Evolutionary conservation across 2,888 invertebrate genomes (phyloP).

Genomic region (Bedellia somnulentella): DNA sequence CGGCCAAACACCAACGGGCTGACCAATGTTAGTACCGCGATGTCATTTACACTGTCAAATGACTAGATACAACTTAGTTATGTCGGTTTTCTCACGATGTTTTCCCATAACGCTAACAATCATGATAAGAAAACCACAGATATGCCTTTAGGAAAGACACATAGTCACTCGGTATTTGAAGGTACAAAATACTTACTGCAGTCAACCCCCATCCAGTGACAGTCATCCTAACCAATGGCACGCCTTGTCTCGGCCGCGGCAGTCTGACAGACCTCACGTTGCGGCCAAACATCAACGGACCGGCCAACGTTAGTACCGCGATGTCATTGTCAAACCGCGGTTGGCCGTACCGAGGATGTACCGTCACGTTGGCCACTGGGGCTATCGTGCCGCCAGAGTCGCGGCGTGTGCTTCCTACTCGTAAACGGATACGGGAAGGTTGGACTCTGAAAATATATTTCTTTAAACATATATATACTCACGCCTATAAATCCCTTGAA

Average conservation of each 20-base stretch:
- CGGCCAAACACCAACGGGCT: slow-evolving; percentile 28
- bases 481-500: no score
- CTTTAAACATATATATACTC: no score
- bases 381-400: slow-evolving; percentile 47
- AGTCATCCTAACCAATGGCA: slow-evolving; percentile 41
- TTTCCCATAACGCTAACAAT: no score
- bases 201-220: slow-evolving; percentile 54
- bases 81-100: no score
- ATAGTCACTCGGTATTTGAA: no score
- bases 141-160: no score
- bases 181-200: slow-evolving; percentile 38
- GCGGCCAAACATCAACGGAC: slow-evolving; percentile 26
- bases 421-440: slow-evolving; percentile 27
- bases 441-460: not conserved
- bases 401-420: slow-evolving; percentile 46
- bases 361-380: slow-evolving; percentile 31
- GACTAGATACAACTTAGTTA: no score
- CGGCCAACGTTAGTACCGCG: slow-evolving; percentile 31
- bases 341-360: slow-evolving; percentile 36
- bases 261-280: slow-evolving; percentile 31
- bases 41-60: no score
- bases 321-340: slow-evolving; percentile 50
- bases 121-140: no score
- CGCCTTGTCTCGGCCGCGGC: slow-evolving; percentile 26
- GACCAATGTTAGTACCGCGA: slow-evolving; percentile 34